phyloP scores from a whole-genome alignment of 2,113 vertebrate species.

The Dicaeum eximium region DNA sequence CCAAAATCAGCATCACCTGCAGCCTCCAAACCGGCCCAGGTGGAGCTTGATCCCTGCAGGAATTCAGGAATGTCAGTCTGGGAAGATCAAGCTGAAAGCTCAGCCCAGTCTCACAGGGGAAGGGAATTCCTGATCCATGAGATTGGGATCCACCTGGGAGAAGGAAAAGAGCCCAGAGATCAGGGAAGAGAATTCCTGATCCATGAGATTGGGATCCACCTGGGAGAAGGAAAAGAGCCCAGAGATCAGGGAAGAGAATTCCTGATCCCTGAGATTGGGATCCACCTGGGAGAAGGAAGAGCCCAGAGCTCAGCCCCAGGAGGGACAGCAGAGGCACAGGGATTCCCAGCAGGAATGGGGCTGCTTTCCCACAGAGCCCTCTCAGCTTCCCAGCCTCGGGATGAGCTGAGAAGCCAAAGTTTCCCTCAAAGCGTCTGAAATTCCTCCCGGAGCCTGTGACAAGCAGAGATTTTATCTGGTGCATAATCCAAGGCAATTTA shows the following conservation, averaged over 20 bases:
- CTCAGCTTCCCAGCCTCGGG: background rate
- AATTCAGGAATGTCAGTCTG: background rate
- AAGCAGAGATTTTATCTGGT: background rate
- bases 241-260: background rate
- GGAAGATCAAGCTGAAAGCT: background rate
- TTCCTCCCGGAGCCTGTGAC: background rate
- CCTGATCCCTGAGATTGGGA: background rate
- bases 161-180: background rate
- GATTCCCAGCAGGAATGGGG: background rate
- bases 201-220: background rate
- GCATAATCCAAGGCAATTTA: background rate
- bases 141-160: background rate
- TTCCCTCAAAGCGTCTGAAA: background rate
- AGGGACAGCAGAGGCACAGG: too few relatives aligned
- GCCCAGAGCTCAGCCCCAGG: background rate
- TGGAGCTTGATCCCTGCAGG: background rate
- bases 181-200: background rate
- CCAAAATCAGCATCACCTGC: background rate
- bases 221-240: background rate
- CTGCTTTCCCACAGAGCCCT: background rate
- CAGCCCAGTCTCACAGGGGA: background rate
- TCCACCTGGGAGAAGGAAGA: background rate
- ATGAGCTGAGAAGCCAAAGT: background rate
- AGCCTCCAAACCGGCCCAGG: rapidly evolving
- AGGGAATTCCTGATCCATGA: background rate